Base-by-base conservation (phyloP, 2,888 invertebrate genomes). In the Creontiades dilutus region DNA sequence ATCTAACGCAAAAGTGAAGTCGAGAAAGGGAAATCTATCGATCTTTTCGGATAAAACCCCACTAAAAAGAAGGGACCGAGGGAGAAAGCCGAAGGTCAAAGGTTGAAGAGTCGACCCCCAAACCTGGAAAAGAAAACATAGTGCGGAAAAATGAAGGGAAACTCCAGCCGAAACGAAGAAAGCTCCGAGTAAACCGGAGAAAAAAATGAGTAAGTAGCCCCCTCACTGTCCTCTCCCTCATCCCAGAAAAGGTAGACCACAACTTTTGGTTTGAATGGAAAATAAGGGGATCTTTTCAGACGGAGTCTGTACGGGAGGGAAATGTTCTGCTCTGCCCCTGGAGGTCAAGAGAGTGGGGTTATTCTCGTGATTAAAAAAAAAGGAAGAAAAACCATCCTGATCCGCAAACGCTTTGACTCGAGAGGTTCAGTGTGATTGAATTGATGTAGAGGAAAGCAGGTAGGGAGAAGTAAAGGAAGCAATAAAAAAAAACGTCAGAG, bases 191-290 rank as follows among this genome's bases (percentile, higher is more conserved):
- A 68, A 68, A 68, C 23, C 57, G 23, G 27, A 12, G n/a, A n/a
- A n/a, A 23, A 13, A 68, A 68, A 68, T 68, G 68, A 68, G 27
- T 68, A 68, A 68, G 68, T 68, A 68, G 68, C 68, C 68, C 57
- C n/a, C n/a, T n/a, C n/a, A n/a, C n/a, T n/a, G n/a, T n/a, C n/a
- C n/a, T n/a, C n/a, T n/a, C 11, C n/a, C 37, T 37, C 37, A 4
- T 7, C 37, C 13, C 0, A 9, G 23, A 68, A 68, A 68, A 68
- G 68, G 68, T 23, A 68, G 23, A 68, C 68, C 68, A 68, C 68
- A 68, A 68, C 68, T 68, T 61, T 37, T 68, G 23, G 23, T 68
- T 23, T 68, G 68, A 68, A 68, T 68, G 68, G 23, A 68, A 68
- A 23, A 23, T 23, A 57, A n/a, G 19, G 19, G 19, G 19, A 68